Percentiles rank a stretch among this genome's conserved stretches.
Conservation (phyloP, 2,797 vertebrate genomes). For the Sebastes nivosus region DNA sequence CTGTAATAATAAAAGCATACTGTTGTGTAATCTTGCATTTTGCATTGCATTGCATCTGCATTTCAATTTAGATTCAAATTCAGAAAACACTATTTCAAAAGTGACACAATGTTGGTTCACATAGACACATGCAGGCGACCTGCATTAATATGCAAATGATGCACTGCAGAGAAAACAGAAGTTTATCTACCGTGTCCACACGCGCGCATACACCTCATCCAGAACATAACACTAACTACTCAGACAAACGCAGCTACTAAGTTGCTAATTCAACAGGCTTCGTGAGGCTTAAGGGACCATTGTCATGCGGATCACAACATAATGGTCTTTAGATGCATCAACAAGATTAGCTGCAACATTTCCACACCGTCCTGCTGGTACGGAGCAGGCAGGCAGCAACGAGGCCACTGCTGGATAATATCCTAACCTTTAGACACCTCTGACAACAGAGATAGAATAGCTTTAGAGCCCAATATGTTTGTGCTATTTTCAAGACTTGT, state of each 20-base stretch:
- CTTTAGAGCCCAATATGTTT: not conserved
- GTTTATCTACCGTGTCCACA: not conserved
- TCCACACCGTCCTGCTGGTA: constrained; percentile 47
- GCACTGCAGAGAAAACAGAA: not conserved
- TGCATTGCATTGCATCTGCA: not conserved
- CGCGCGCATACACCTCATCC: not conserved
- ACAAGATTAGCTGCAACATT: constrained; percentile 70
- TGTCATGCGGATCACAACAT: constrained; percentile 76
- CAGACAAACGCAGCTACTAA: constrained; percentile 5
- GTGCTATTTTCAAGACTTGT: not conserved
- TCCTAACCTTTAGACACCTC: not conserved
- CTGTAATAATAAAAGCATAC: not conserved
- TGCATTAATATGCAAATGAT: not conserved
- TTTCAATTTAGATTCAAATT: not conserved
- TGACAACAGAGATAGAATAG: not conserved
- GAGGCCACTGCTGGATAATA: not conserved
- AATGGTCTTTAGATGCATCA: constrained; percentile 74
- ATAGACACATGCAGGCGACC: not conserved
- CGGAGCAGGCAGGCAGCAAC: not conserved
- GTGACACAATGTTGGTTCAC: not conserved
- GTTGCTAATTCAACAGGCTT: constrained; percentile 75
- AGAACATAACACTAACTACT: constrained; percentile 10
- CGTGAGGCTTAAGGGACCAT: constrained; percentile 73
- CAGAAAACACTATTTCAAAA: not conserved
- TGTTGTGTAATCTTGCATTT: not conserved